Conservation (phyloP, 2,888 invertebrate species). For the Nemotelus pantherinus region DNA sequence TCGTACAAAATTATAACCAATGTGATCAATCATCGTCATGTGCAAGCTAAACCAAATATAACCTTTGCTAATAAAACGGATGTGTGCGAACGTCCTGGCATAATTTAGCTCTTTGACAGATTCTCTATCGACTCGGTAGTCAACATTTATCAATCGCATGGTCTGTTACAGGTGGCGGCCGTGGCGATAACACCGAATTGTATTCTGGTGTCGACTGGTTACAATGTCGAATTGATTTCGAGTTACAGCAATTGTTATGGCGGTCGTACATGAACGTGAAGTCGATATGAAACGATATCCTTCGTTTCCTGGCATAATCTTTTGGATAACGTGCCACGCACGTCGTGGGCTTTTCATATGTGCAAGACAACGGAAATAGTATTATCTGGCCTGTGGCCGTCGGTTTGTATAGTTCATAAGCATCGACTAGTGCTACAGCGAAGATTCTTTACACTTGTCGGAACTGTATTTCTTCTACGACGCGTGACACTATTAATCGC, state of each 20-base stretch:
- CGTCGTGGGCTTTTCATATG: constrained; percentile 99
- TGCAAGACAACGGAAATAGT: constrained; percentile 94
- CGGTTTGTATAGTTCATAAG: constrained; percentile 94
- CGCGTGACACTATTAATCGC: constrained; percentile 99
- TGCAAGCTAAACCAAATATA: constrained; percentile 60
- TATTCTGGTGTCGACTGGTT: constrained; percentile 54
- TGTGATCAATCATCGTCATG: constrained; percentile 55
- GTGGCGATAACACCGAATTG: constrained; percentile 15
- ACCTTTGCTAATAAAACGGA: constrained; percentile 58
- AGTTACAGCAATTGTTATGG: constrained; percentile 99
- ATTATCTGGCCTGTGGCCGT: constrained; percentile 86
- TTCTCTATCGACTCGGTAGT: constrained; percentile 58
- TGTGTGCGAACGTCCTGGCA: constrained; percentile 55
- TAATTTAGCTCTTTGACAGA: constrained; percentile 60
- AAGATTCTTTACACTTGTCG: constrained; percentile 94
- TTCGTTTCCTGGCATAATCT: constrained; percentile 97
- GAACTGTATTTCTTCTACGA: constrained; percentile 95
- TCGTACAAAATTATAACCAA: constrained; percentile 55
- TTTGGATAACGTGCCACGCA: constrained; percentile 97
- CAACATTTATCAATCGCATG: constrained; percentile 51
- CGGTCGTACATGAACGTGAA: constrained; percentile 97
- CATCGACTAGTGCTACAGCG: constrained; percentile 94
- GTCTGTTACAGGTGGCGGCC: constrained; percentile 28
- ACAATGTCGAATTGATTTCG: constrained; percentile 61
- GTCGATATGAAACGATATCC: constrained; percentile 99